These are phyloP conservation scores for Calliopum simillimum DNA, from an alignment of 2,888 invertebrate genomes.

Conservation along the genomic window DNA sequence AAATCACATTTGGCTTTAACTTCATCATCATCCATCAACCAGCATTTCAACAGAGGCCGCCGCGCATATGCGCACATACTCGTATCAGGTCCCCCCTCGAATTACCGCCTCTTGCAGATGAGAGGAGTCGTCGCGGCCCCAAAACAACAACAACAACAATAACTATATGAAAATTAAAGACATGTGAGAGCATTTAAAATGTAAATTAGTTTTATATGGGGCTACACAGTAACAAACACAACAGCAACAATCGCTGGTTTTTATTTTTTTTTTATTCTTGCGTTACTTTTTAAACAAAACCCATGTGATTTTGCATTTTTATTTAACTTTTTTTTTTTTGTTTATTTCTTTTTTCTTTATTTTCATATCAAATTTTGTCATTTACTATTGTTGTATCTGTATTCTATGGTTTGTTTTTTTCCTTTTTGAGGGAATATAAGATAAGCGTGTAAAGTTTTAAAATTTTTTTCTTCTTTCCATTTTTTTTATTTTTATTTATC, in stretches of 20 bases:
- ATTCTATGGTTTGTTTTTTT: too few species aligned
- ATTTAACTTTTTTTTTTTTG: too few species aligned
- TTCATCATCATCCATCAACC: not conserved
- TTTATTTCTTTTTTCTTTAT: too few species aligned
- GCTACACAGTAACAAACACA: not conserved
- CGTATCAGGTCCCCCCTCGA: not conserved
- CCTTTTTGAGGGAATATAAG: too few species aligned
- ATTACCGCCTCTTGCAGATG: not conserved
- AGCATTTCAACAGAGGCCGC: not conserved
- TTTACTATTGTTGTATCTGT: too few species aligned
- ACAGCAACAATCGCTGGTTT: not conserved
- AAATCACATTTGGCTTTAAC: not conserved
- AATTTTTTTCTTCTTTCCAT: not conserved
- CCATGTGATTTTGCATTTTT: too few species aligned
- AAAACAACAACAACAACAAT: constrained; percentile 7
- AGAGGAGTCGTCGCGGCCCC: not conserved
- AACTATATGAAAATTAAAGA: not conserved
- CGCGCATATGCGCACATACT: too few species aligned
- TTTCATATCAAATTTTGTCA: too few species aligned
- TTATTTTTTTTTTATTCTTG: too few species aligned
- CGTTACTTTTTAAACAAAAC: too few species aligned
- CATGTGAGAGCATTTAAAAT: constrained; percentile 9
- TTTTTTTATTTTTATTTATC: not conserved
- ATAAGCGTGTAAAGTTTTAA: too few species aligned
- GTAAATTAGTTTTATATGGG: too few species aligned